Conservation (phyloP, 64 coral and sea anemone genomes). For the Porites australiensis region DNA sequence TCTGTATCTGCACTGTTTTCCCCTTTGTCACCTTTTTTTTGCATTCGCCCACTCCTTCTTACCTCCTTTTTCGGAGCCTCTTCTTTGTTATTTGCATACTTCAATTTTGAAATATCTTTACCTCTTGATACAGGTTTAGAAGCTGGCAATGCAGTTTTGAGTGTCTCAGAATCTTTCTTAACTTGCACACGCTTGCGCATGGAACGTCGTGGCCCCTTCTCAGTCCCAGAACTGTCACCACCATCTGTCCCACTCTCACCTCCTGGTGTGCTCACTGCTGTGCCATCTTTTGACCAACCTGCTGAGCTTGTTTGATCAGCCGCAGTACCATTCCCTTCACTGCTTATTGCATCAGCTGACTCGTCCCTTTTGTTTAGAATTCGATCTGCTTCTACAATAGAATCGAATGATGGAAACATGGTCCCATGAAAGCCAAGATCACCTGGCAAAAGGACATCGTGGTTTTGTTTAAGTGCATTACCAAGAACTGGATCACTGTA, state of each 20-base stretch:
- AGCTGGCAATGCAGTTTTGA: background rate
- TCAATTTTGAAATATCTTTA: slow-evolving; percentile 47
- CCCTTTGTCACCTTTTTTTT: slow-evolving; percentile 25
- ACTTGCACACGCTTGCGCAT: slow-evolving; percentile 29
- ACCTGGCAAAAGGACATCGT: slow-evolving; percentile 67
- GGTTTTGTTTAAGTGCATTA: slow-evolving; percentile 52
- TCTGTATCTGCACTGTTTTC: slow-evolving; percentile 50
- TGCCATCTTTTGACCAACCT: background rate
- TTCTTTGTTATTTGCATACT: slow-evolving; percentile 32
- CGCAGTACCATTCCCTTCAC: background rate
- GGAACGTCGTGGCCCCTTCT: slow-evolving; percentile 4
- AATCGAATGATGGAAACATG: slow-evolving; percentile 51
- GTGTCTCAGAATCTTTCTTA: slow-evolving; percentile 10
- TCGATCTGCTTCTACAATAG: slow-evolving; percentile 24
- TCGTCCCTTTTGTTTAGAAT: slow-evolving; percentile 42
- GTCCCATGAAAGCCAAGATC: slow-evolving; percentile 47
- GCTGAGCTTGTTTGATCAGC: background rate
- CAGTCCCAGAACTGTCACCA: background rate
- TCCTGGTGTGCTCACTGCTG: background rate
- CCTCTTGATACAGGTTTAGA: slow-evolving; percentile 27
- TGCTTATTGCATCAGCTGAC: background rate
- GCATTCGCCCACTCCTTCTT: slow-evolving; percentile 11
- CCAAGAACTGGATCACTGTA: slow-evolving; percentile 64
- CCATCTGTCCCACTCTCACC: background rate
- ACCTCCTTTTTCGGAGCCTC: slow-evolving; percentile 29